Conservation (phyloP, 2,888 invertebrate genomes). For the Cyrtodaria siliqua region DNA sequence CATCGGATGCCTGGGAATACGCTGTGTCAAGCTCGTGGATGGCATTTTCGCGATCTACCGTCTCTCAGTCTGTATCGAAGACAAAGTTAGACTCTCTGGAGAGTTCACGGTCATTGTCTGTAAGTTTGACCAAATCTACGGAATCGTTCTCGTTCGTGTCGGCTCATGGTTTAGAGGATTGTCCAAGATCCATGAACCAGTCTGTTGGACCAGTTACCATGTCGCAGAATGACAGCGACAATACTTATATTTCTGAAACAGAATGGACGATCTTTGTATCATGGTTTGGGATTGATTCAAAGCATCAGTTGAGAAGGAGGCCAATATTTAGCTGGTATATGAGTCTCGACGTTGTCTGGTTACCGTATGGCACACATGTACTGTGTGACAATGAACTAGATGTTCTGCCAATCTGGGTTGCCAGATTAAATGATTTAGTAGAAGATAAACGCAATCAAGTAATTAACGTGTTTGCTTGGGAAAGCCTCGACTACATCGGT, state of each 20-base stretch:
- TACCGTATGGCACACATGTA: slow-evolving; percentile 14
- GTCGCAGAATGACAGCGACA: slow-evolving; percentile 62
- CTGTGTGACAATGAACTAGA: slow-evolving; percentile 49
- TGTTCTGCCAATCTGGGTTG: slow-evolving; percentile 42
- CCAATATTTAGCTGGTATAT: slow-evolving; percentile 52
- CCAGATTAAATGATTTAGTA: slow-evolving; percentile 38
- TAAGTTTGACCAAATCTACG: too few species aligned
- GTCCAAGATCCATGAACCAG: neutral
- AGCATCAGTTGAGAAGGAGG: slow-evolving; percentile 63
- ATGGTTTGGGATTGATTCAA: slow-evolving; percentile 68
- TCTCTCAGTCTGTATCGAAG: neutral
- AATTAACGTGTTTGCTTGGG: slow-evolving; percentile 56
- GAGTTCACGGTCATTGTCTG: neutral
- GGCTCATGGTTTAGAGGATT: neutral
- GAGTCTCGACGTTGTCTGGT: slow-evolving; percentile 4
- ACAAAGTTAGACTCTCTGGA: neutral
- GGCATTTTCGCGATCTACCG: slow-evolving; percentile 40
- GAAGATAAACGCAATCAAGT: slow-evolving; percentile 17
- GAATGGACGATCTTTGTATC: slow-evolving; percentile 68
- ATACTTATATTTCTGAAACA: slow-evolving; percentile 69
- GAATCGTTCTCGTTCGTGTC: neutral
- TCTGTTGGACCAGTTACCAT: slow-evolving; percentile 26
- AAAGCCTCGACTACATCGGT: slow-evolving; percentile 44
- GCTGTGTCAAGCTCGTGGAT: slow-evolving; percentile 71
- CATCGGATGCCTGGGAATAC: slow-evolving; percentile 61